Evolutionary conservation across 2,797 vertebrate genomes (phyloP).

Genomic region (Hemitrygon akajei): DNA sequence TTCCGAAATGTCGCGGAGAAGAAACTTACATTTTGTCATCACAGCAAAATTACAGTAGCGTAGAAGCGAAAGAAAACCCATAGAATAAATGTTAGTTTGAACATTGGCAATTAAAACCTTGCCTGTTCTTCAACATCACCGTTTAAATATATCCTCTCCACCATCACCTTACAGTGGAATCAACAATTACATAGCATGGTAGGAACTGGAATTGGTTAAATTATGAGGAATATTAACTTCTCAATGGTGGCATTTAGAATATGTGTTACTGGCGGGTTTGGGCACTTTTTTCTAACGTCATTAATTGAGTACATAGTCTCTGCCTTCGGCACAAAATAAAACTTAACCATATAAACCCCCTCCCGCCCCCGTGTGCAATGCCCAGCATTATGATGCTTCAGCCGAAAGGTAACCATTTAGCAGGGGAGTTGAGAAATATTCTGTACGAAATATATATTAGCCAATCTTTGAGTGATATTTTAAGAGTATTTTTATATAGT

Average conservation of each 20-base stretch:
- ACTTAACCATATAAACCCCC: neutral
- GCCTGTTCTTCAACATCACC: neutral
- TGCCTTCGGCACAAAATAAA: neutral
- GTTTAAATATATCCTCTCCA: neutral
- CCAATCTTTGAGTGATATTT: neutral
- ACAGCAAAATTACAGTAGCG: neutral
- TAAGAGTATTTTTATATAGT: neutral
- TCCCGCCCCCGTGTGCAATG: neutral
- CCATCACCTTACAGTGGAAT: neutral
- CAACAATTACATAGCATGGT: neutral
- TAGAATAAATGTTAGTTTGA: neutral
- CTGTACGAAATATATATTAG: neutral
- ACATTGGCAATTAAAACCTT: neutral
- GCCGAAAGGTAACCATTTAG: neutral
- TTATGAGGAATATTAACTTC: too few relatives aligned
- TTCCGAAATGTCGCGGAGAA: neutral
- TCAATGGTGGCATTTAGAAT: neutral
- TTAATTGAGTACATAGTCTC: neutral
- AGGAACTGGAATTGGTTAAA: neutral
- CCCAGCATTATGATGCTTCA: neutral
- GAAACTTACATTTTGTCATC: neutral
- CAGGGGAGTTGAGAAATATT: neutral
- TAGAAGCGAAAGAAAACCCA: neutral
- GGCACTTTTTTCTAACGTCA: neutral
- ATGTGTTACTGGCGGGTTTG: neutral